Evolutionary conservation across 2,113 vertebrate genomes (phyloP).

Genomic region (Delphinapterus leucas): DNA sequence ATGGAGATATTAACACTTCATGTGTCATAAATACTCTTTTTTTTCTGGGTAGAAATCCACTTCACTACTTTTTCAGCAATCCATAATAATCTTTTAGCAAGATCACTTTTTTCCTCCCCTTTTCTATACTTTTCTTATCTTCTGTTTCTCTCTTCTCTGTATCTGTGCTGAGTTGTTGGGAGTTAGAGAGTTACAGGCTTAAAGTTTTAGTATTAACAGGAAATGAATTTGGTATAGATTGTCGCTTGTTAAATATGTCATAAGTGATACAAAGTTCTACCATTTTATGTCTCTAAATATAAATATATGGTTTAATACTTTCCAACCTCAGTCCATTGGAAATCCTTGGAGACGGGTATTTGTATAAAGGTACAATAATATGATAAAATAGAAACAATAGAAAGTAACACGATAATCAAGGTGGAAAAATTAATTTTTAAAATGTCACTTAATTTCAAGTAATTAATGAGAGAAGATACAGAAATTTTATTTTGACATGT

Average conservation of each 20-base stretch:
- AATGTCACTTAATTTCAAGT: neutral
- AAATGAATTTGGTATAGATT: neutral
- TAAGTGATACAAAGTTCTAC: neutral
- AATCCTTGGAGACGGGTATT: neutral
- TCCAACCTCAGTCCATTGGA: neutral
- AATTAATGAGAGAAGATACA: neutral
- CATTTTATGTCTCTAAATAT: neutral
- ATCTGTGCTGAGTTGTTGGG: neutral
- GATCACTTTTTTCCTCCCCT: neutral
- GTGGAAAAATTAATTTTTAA: neutral
- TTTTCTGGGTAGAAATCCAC: neutral
- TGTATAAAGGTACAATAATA: neutral
- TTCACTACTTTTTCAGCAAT: neutral
- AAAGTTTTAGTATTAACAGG: conserved; percentile 4
- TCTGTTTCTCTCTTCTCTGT: neutral
- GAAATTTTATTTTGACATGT: neutral
- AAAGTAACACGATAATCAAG: neutral
- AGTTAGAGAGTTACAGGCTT: neutral
- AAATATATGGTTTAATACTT: neutral
- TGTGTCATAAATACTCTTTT: neutral
- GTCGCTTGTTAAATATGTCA: neutral
- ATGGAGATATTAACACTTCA: neutral
- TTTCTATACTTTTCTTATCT: neutral
- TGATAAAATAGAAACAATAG: neutral
- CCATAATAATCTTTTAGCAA: neutral